phyloP scores from a whole-genome alignment of 2,113 vertebrate genomes.

The Rallus limicola region DNA sequence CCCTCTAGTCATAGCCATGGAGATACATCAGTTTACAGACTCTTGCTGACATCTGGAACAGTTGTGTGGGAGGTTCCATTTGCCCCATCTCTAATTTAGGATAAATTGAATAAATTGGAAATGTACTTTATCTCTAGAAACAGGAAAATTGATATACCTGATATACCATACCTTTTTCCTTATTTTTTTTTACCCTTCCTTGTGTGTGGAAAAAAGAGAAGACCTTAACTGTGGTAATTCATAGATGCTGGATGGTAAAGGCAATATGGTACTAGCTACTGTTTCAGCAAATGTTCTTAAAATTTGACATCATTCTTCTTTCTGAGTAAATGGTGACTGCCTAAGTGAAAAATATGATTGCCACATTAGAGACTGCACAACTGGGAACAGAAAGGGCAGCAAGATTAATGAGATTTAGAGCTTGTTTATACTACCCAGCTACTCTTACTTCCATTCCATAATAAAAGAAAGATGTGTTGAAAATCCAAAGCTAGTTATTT shows the following conservation, averaged over 20 bases:
- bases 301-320: not conserved
- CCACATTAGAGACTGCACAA: not conserved
- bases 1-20: not conserved
- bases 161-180: rapidly evolving
- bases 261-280: not conserved
- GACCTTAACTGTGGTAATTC: not conserved
- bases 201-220: not conserved
- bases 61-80: not conserved
- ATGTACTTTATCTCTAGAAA: not conserved
- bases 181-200: not conserved
- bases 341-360: not conserved
- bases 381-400: constrained; percentile 1
- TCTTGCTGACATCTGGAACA: not conserved
- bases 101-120: not conserved
- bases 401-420: constrained; percentile 45
- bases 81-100: not conserved
- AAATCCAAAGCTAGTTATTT: constrained; percentile 27
- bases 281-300: not conserved
- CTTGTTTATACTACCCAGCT: constrained; percentile 27
- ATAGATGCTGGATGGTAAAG: not conserved
- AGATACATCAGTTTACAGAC: not conserved
- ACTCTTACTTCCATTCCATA: constrained; percentile 12
- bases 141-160: not conserved
- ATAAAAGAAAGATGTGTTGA: constrained; percentile 41
- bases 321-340: not conserved